Evolutionary conservation across 1,140 invertebrate species (phyloP).

Genomic region (Solenopsis invicta): DNA sequence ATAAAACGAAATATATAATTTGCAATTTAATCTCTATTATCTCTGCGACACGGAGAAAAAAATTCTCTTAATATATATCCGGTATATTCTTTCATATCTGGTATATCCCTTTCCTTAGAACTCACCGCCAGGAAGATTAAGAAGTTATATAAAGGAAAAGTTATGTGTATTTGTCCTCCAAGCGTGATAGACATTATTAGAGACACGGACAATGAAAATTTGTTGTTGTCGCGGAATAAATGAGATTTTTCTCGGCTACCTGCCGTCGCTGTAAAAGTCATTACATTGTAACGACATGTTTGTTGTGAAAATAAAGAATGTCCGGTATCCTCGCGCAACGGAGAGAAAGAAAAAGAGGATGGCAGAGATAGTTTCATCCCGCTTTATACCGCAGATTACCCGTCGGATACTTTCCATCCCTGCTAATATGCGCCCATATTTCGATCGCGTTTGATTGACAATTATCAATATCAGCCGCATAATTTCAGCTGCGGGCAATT

Average conservation of each 20-base stretch:
- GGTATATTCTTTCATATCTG: neutral
- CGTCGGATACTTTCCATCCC: neutral
- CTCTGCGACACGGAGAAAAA: neutral
- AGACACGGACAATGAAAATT: slow-evolving; percentile 54
- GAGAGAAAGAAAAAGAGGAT: neutral
- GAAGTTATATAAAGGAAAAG: slow-evolving; percentile 54
- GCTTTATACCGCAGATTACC: neutral
- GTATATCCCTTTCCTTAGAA: neutral
- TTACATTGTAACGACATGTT: slow-evolving; percentile 45
- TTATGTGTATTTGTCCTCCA: slow-evolving; percentile 49
- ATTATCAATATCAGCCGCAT: slow-evolving; percentile 57
- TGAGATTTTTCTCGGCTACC: slow-evolving; percentile 53
- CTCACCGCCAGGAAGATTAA: slow-evolving; percentile 1
- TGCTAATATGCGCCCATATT: neutral
- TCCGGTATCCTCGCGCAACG: neutral
- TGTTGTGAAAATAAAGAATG: slow-evolving; percentile 52
- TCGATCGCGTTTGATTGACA: slow-evolving; percentile 51
- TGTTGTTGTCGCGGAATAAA: slow-evolving; percentile 50
- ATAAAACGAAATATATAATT: neutral
- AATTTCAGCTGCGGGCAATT: slow-evolving; percentile 12
- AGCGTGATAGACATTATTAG: slow-evolving; percentile 55
- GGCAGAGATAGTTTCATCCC: neutral
- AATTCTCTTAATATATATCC: neutral
- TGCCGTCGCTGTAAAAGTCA: slow-evolving; percentile 34
- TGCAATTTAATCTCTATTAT: slow-evolving; percentile 12